Evolutionary conservation across 2,888 invertebrate species (phyloP).

Genomic region (Trissolcus brochymenae): DNA sequence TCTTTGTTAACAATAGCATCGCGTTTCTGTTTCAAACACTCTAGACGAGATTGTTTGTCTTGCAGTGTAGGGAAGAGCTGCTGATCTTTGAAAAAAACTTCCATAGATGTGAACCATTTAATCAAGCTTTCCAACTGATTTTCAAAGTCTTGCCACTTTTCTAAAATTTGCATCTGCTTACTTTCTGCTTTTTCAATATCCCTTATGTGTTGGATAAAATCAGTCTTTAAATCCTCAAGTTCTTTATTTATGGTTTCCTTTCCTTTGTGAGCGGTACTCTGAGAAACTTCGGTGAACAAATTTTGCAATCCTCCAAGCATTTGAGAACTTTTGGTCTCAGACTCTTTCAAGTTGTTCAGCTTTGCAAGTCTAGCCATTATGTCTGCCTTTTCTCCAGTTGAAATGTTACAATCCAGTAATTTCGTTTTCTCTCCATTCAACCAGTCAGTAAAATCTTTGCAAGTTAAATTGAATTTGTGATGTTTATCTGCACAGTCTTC

Average conservation of each 20-base stretch:
- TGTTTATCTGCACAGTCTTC: constrained; percentile 92
- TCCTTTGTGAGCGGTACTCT: constrained; percentile 89
- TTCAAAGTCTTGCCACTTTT: constrained; percentile 93
- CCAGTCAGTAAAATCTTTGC: constrained; percentile 89
- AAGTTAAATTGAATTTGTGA: constrained; percentile 85
- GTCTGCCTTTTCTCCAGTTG: constrained; percentile 90
- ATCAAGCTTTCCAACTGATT: constrained; percentile 86
- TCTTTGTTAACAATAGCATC: constrained; percentile 88
- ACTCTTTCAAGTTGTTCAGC: constrained; percentile 81
- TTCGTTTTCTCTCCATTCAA: constrained; percentile 87
- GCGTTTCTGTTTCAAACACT: constrained; percentile 84
- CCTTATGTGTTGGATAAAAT: constrained; percentile 82
- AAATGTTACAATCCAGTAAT: constrained; percentile 87
- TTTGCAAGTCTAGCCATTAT: constrained; percentile 84
- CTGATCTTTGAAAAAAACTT: constrained; percentile 91
- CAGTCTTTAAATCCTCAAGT: constrained; percentile 82
- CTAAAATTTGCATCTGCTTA: constrained; percentile 85
- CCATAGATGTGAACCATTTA: constrained; percentile 91
- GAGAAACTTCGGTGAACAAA: constrained; percentile 82
- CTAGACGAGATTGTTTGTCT: constrained; percentile 88
- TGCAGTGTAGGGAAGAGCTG: constrained; percentile 86
- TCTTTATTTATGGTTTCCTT: constrained; percentile 85
- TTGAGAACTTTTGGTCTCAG: constrained; percentile 81
- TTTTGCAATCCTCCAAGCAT: constrained; percentile 83
- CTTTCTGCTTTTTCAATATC: constrained; percentile 83